Evolutionary conservation across 2,888 invertebrate species (phyloP).

Genomic region (Tiphia femorata): DNA sequence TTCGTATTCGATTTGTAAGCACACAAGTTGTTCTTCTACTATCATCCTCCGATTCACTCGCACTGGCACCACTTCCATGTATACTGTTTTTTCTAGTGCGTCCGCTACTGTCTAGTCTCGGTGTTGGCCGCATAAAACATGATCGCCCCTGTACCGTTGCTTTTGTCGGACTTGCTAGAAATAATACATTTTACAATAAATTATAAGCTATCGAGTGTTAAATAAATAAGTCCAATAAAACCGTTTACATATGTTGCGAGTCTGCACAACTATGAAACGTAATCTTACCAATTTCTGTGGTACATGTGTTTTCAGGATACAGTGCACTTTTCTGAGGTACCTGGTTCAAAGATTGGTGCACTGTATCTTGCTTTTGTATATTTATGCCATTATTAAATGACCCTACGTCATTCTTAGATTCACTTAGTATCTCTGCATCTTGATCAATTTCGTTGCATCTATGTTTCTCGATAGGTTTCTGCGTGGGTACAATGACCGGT

Average conservation of each 20-base stretch:
- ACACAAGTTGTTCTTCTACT: conserved; percentile 48
- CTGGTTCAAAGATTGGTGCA: no score
- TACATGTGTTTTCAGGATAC: conserved; percentile 8
- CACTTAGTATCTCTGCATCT: neutral
- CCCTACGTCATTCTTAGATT: neutral
- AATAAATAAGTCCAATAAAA: neutral
- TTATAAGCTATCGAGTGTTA: neutral
- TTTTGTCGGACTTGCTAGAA: conserved; percentile 70
- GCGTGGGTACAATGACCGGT: neutral
- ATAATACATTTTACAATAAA: conserved; percentile 7
- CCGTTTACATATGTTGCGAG: neutral
- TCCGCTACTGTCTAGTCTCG: conserved; percentile 73
- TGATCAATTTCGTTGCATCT: neutral
- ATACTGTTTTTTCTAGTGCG: conserved; percentile 75
- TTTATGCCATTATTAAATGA: neutral
- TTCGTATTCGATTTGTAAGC: conserved; percentile 63
- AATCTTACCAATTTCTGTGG: conserved; percentile 15
- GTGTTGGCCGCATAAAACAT: conserved; percentile 77
- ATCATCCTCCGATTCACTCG: conserved; percentile 80
- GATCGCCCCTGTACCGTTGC: conserved; percentile 74
- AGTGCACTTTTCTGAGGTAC: conserved; percentile 11
- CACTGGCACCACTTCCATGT: conserved; percentile 69
- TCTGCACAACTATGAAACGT: neutral
- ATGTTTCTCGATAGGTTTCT: no score
- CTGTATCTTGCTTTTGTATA: neutral